A percentile compares a stretch with the other conserved stretches of the same genome.
These are phyloP conservation scores for Oncorhynchus keta DNA, from an alignment of 2,113 vertebrate genomes.

Conservation along the genomic window DNA sequence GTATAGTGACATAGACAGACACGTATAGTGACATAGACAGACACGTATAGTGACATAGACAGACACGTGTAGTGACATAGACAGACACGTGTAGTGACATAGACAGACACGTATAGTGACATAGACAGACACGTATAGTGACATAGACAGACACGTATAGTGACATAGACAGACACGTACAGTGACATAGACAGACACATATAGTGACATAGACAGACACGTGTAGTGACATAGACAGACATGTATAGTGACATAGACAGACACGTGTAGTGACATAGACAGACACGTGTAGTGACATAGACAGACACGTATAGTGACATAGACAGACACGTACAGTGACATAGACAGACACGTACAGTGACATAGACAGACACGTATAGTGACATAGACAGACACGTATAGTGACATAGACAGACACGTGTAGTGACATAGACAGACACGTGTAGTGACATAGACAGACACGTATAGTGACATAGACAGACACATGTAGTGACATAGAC, in stretches of 20 bases:
- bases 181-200: constrained; percentile 49
- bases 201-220: constrained; percentile 61
- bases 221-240: constrained; percentile 48
- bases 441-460: constrained; percentile 44
- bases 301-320: constrained; percentile 63
- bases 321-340: constrained; percentile 37
- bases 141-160: constrained; percentile 54
- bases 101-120: constrained; percentile 62
- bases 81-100: constrained; percentile 42
- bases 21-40: constrained; percentile 31
- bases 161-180: constrained; percentile 51
- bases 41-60: constrained; percentile 54
- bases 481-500: constrained; percentile 43
- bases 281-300: constrained; percentile 38
- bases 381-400: constrained; percentile 54
- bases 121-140: constrained; percentile 36
- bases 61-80: constrained; percentile 39
- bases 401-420: constrained; percentile 45
- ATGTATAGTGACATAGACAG: constrained; percentile 52
- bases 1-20: constrained; percentile 59
- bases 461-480: constrained; percentile 54
- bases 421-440: constrained; percentile 50
- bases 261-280: constrained; percentile 46
- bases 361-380: constrained; percentile 55
- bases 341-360: constrained; percentile 48